Evolutionary conservation across 35 echinoderm and acorn worm genomes (phyloP), one percentile per base, ranked within the genome.

Genomic region (Lytechinus pictus): DNA sequence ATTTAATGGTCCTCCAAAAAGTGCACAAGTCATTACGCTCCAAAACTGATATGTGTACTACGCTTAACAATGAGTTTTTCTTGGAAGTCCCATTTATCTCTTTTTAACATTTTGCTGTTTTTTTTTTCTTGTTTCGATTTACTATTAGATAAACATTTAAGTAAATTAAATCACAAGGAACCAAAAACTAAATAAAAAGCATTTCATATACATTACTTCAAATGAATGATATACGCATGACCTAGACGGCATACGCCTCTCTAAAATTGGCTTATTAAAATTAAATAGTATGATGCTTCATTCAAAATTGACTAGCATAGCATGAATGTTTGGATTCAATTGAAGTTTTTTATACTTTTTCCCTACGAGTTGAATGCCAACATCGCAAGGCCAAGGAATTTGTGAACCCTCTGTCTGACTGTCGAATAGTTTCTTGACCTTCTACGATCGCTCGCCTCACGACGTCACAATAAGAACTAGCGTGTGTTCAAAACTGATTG

Each of bases 321-420:
- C 66, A 79, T 79, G 66, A 79, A 79, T 79, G 66, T 79, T 79
- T 79, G 66, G 66, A 79, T 79, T 79, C 66, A 79, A 79, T 79
- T 79, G 19, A 44, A 44, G 33, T 44, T 6, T 79, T 79, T 79
- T n/a, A 24, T 7, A 79, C 66, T 79, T 79, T 79, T 19, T 71
- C 11, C 24, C 14, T 79, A 19, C 66, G 57, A 60, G 57, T 60
- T 16, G 66, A 24, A 58, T 58, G n/a, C 66, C 66, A 79, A 24
- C 14, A 79, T 79, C n/a, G n/a, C 66, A 79, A 79, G 66, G 66
- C 66, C 66, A 79, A 79, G 19, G 19, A 24, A 19, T n/a, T 7
- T 24, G 6, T 27, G 66, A 79, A 24, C 2, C 12, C 66, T 24
- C 16, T 24, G 66, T 1, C 66, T 24, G n/a, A 79, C 16, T 24